Conservation (phyloP, 2,888 invertebrate species). For the Rhopalosiphum nymphaeae region DNA sequence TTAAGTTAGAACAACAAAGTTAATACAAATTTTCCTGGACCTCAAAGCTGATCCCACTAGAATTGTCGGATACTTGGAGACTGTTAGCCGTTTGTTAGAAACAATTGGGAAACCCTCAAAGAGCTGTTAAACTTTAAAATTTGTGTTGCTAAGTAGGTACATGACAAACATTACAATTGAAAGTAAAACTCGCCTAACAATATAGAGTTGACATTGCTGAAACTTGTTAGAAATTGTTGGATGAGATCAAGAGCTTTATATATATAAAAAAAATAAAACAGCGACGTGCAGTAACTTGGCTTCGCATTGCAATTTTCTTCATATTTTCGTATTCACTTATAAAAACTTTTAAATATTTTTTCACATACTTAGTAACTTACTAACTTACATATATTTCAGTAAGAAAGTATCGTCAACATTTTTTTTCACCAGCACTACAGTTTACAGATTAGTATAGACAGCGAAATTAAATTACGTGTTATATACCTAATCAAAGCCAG, state of each 20-base stretch:
- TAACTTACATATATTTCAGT: not conserved
- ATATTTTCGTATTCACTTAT: not conserved
- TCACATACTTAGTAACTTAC: not conserved
- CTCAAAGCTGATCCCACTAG: not conserved
- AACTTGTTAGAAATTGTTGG: slow-evolving; percentile 1
- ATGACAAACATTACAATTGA: slow-evolving; percentile 8
- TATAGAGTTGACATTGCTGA: slow-evolving; percentile 1
- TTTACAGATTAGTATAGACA: too few relatives aligned
- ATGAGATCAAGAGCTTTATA: not conserved
- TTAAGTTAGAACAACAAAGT: not conserved
- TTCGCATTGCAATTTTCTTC: not conserved
- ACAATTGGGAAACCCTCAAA: slow-evolving; percentile 7
- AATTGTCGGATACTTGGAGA: not conserved
- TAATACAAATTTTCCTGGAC: not conserved
- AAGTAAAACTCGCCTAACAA: not conserved
- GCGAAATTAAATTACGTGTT: too few relatives aligned
- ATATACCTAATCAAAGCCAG: too few relatives aligned
- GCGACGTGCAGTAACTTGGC: not conserved
- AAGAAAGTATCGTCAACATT: not conserved
- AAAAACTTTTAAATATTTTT: not conserved
- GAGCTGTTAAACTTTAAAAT: slow-evolving; percentile 11
- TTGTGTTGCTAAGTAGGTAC: slow-evolving; percentile 11
- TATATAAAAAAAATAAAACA: not conserved
- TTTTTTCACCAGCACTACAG: too few relatives aligned
- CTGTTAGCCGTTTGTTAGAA: not conserved